Evolutionary conservation across 2,888 invertebrate genomes (phyloP).

Genomic region (Tetragonula carbonaria): DNA sequence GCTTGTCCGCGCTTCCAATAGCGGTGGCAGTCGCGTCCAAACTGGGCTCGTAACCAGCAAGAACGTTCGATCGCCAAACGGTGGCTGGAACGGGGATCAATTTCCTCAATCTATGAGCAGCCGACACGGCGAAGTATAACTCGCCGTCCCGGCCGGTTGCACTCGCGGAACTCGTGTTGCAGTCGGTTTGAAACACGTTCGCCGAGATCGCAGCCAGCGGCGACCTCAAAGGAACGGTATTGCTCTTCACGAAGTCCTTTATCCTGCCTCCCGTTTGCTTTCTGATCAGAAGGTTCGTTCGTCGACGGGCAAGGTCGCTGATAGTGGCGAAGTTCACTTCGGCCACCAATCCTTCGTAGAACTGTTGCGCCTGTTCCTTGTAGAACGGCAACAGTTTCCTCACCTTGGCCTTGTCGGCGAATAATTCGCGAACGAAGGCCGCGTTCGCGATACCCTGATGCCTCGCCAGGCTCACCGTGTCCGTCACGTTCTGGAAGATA

Average conservation of each 20-base stretch:
- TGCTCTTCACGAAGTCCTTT: conserved; percentile 90
- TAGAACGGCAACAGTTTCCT: conserved; percentile 94
- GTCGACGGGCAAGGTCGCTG: conserved; percentile 91
- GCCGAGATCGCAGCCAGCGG: conserved; percentile 93
- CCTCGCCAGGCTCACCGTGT: conserved; percentile 89
- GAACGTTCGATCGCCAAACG: conserved; percentile 90
- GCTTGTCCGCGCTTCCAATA: conserved; percentile 89
- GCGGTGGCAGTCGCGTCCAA: conserved; percentile 94
- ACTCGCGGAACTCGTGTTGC: conserved; percentile 90
- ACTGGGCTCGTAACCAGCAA: conserved; percentile 93
- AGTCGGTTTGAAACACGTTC: conserved; percentile 94
- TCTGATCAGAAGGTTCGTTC: conserved; percentile 92
- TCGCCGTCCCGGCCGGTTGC: conserved; percentile 93
- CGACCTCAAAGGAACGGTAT: conserved; percentile 89
- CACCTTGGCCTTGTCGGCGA: conserved; percentile 90
- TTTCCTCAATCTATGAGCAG: conserved; percentile 91
- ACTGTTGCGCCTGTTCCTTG: conserved; percentile 93
- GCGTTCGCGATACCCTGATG: conserved; percentile 91
- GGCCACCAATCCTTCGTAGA: conserved; percentile 94
- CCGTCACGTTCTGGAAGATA: conserved; percentile 93
- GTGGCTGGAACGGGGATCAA: conserved; percentile 94
- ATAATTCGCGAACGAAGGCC: conserved; percentile 92
- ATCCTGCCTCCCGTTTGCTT: conserved; percentile 92
- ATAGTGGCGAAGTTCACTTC: conserved; percentile 93
- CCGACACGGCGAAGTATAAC: conserved; percentile 93